These are phyloP conservation scores for Bungarus multicinctus DNA, from an alignment of 2,113 vertebrate genomes.

Conservation along the genomic window DNA sequence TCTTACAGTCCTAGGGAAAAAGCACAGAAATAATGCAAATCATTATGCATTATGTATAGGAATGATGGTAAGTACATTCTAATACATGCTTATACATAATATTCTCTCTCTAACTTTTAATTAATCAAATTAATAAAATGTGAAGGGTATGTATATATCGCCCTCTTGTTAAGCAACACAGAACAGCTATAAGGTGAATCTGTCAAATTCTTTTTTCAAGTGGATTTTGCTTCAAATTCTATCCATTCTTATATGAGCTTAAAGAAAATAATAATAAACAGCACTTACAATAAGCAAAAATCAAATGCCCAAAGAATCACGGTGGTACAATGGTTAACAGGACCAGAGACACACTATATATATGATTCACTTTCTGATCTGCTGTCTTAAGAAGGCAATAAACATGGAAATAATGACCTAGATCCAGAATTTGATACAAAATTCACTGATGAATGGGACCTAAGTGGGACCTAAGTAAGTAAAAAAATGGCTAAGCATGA, in stretches of 20 bases:
- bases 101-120: neutral
- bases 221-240: neutral
- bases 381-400: neutral
- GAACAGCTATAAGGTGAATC: neutral
- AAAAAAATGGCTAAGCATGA: neutral
- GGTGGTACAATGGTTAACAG: no score
- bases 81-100: neutral
- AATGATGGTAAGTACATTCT: neutral
- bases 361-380: neutral
- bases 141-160: neutral
- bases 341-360: no score
- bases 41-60: neutral
- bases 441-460: neutral
- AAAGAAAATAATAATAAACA: neutral
- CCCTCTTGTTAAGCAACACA: neutral
- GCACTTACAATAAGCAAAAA: neutral
- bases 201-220: neutral
- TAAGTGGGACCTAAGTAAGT: neutral
- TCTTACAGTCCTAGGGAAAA: conserved; percentile 83
- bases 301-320: neutral
- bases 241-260: neutral
- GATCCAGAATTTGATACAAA: neutral
- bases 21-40: conserved; percentile 11
- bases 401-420: neutral
- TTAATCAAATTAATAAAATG: neutral